Base-by-base conservation (phyloP, 2,113 vertebrate genomes). In the Asarcornis scutulata region DNA sequence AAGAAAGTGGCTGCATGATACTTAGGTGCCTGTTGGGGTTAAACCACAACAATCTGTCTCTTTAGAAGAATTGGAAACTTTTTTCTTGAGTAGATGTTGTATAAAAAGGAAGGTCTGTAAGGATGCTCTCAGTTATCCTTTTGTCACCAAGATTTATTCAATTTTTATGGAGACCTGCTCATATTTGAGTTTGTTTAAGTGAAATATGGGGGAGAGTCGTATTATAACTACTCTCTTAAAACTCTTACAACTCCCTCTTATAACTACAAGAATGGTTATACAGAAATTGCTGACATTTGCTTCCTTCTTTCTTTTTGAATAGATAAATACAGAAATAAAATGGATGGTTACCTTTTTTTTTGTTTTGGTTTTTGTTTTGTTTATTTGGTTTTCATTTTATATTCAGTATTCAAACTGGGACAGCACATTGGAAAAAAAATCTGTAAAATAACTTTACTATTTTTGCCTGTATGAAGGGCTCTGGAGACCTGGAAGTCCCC, bases 81-180 rank as follows among this genome's bases (percentile, higher is more conserved):
- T 53, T 67, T 50, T 3, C 3, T 29, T 20, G 12, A 56, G 11
- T 36, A 72, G 42, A 25, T 26, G 22, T 2, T 21, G 2, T 34
- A 21, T 44, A 44, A 60, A 91, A 56, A 59, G 1, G 5, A 89
- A 56, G 2, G 9, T 3, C 12, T 20, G 4, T 17, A 13, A 83
- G 40, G 7, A 56, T 46, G 8, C 26, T 60, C 44, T 79, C 8
- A 76, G 9, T 29, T 67, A 26, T 56, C 22, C 7, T 82, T 79
- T 42, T 46, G 22, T 14, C 4, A 40, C 1, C 0, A 7, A 74
- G 5, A 23, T 3, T 58, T 74, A 9, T 29, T 15, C 5, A 50
- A 3, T 50, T 89, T 73, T 60, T 32, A 48, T 29, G 11, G 27
- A 84, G 2, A 55, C 2, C 3, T 73, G 6, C 6, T 55, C 74